Base-by-base conservation (phyloP, 2,888 invertebrate genomes). In the Asteroscopus sphinx region DNA sequence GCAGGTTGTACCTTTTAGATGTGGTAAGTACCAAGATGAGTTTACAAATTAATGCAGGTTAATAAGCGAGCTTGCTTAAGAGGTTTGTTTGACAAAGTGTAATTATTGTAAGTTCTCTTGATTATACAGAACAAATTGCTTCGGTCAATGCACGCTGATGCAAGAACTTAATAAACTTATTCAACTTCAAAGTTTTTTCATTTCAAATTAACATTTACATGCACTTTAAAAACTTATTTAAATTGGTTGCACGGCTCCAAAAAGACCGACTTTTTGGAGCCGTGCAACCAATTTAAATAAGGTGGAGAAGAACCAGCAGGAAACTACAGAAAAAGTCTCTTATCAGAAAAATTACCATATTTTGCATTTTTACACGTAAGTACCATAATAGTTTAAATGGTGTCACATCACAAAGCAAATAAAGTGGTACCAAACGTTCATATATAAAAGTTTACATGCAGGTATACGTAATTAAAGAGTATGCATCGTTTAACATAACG, bases 401-500 rank as follows among this genome's bases (percentile, higher is more conserved):
- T 30, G 28, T 30, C 26, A 49, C 25, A n/a, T n/a, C n/a, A n/a
- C n/a, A n/a, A n/a, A 35, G n/a, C 6, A 40, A 36, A 35, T 47
- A 21, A 11, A 54, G 16, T 32, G n/a, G 2, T n/a, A n/a, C 26
- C 13, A 17, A 37, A 36, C 7, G 32, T 17, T 15, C 28, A 53
- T 16, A 53, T 16, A 51, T 55, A 52, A 68, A 62, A 68, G 40
- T 42, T 42, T 46, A 68, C 39, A 28, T 37, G 12, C 33, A 53
- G 55, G 42, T 59, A 47, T 33, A 60, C 9, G 12, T 57, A 68
- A 55, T 71, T 61, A 59, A 57, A 65, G 46, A 45, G 44, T 39
- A 65, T 61, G 65, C 57, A 65, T 61, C 66, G 49, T 71, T 67
- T 63, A 63, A 51, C 41, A 45, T 58, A 46, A 75, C 55, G 59